Percentiles rank a stretch among this genome's conserved stretches.
phyloP scores from a whole-genome alignment of 1,140 invertebrate genomes.

The Drosophila pseudoananassae region DNA sequence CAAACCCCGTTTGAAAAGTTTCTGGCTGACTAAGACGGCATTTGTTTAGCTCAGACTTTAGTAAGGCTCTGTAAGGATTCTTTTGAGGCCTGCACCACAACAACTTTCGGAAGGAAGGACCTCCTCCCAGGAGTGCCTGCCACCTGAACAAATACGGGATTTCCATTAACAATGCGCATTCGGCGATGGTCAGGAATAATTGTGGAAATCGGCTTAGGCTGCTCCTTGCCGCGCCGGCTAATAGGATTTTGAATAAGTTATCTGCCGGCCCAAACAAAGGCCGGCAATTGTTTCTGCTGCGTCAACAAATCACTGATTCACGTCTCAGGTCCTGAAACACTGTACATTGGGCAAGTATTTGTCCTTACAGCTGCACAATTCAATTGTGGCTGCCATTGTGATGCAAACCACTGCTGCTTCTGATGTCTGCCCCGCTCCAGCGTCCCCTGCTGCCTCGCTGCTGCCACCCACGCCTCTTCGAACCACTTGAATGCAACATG shows the following conservation, averaged over 20 bases:
- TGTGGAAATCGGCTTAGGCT: slow-evolving; percentile 26
- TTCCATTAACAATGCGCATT: slow-evolving; percentile 67
- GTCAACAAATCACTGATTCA: slow-evolving; percentile 47
- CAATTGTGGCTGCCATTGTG: slow-evolving; percentile 68
- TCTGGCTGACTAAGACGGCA: slow-evolving; percentile 57
- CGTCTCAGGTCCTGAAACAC: slow-evolving; percentile 25
- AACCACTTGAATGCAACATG: slow-evolving; percentile 78
- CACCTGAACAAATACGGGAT: slow-evolving; percentile 58
- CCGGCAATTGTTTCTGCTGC: slow-evolving; percentile 40
- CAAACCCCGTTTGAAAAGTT: slow-evolving; percentile 37
- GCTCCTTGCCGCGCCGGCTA: slow-evolving; percentile 23
- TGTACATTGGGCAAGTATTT: slow-evolving; percentile 34
- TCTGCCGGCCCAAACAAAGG: slow-evolving; percentile 26
- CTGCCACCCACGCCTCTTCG: background rate
- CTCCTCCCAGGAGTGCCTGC: background rate
- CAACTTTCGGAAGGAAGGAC: background rate
- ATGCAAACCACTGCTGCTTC: slow-evolving; percentile 51
- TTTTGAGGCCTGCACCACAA: background rate
- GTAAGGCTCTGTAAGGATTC: background rate
- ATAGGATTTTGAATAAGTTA: slow-evolving; percentile 69
- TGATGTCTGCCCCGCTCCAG: slow-evolving; percentile 19
- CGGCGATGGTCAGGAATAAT: slow-evolving; percentile 43
- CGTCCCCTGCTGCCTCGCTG: background rate
- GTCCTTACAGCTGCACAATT: slow-evolving; percentile 47
- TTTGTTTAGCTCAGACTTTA: slow-evolving; percentile 58